Base-by-base conservation (phyloP, 2,888 invertebrate species). In the Monoplex corrugatus region DNA sequence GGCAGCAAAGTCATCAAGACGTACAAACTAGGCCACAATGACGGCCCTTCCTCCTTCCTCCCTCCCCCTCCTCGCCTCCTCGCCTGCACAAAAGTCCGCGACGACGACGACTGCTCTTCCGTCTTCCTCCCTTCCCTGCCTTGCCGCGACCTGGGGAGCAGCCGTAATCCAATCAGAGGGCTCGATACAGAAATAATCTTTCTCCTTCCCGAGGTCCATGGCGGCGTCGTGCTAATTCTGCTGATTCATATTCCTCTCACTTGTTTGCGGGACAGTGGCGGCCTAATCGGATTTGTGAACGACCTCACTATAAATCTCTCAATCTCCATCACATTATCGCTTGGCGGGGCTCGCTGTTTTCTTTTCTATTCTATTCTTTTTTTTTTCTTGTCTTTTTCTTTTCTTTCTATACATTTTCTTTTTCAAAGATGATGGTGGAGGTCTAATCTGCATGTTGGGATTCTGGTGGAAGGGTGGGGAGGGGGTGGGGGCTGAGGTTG, bases 221-320 rank as follows among this genome's bases (percentile, higher is more conserved):
- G 57, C 44, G 50, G 28, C 85, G n/a, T 45, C 85, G 50, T 44
- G 45, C 35, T n/a, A 32, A 32, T 50, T 85, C 50, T 28, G 28
- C 50, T 57, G 85, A n/a, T 85, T 85, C 85, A 85, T 85, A 85
- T 85, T 85, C 85, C 50, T 19, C 19, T 44, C 85, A 85, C 85
- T 85, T 85, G 85, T 85, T 85, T 85, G 35, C 32, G 44, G 85
- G 50, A 44, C 44, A 85, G 28, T 50, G 35, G 57, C n/a, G 57
- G 85, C 32, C 32, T 35, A 85, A 45, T 38, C 50, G 45, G 57
- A 45, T 85, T 85, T 44, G 32, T 3, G 13, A 38, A 45, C 35
- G 45, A 85, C 57, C 85, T 85, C 85, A 50, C 32, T 16, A 32
- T 50, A 32, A 50, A 85, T 44, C 85, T 85, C 35, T 38, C 85